Evolutionary conservation across 2,797 vertebrate species (phyloP), one percentile per base, ranked within the genome.

Genomic region (Girardinus metallicus): DNA sequence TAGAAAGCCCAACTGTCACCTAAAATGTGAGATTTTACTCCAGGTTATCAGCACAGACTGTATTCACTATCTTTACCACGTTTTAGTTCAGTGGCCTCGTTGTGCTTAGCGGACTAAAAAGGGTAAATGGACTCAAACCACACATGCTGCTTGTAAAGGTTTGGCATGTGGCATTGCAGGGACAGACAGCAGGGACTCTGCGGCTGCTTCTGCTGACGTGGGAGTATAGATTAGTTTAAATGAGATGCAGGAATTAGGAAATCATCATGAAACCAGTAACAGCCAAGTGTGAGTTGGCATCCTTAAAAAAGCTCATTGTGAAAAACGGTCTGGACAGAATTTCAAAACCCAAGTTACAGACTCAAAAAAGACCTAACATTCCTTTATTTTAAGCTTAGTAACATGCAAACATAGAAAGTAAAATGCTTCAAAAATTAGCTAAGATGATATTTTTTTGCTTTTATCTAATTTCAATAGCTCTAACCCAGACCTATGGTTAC

Each of bases 81-180:
- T 76, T 88, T 86, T 78, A 83, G 80, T 86, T 90, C 80, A 36
- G 44, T 88, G 89, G 87, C 85, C 86, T 82, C 81, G 74, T 86
- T 89, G 87, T 53, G 55, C 47, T 49, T 57, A 80, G 88, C 84
- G 73, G 74, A 86, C 82, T 85, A 29, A 77, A 84, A 34, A 84
- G 84, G 75, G 76, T 80, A 85, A 81, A 83, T n/a, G 79, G 51
- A 83, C 84, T 86, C 82, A 31, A 36, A 77, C 79, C 80, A 68
- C 83, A 75, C 85, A 75, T 83, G 79, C 68, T 83, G 83, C 90
- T 89, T 82, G 80, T 89, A 84, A 83, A 79, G 74, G 77, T 51
- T 41, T 53, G 81, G 64, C 43, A 18, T n/a, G 26, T 57, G 79
- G 73, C 79, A 21, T 62, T 0, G 85, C 86, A 3, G 43, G 86